Base-by-base conservation (phyloP, 2,797 vertebrate genomes). In the Enteromius afrohamiltoni region DNA sequence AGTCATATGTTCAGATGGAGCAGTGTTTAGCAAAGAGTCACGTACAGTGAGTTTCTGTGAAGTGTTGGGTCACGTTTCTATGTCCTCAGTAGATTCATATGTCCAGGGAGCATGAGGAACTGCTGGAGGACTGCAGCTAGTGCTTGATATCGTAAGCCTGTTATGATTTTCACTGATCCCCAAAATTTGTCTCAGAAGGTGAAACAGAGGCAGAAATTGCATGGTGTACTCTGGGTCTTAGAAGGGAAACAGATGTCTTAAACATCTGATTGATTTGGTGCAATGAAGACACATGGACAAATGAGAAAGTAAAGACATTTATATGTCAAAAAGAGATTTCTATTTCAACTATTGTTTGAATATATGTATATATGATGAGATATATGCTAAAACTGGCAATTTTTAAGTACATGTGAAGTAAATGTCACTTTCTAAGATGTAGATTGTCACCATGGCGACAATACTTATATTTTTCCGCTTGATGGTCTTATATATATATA, bases 141-240 rank as follows among this genome's bases (percentile, higher is more conserved):
- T 90, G 91, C 92, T 91, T 93, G 90, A 86, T 88, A 82, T 87
- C 87, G 92, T 91, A 82, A 86, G 64, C 60, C 58, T 78, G 53
- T 76, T 60, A 60, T 76, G 53, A 76, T 60, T 19, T 60, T 60
- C 31, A 76, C n/a, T 42, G 53, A 76, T 76, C 53, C 53, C 42
- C 4, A 60, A 37, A 76, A 76, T 60, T 1, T 42, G 34, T 42
- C 74, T 85, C 93, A 91, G 91, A 86, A 75, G 53, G 76, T 67
- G 47, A 64, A 78, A 76, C 53, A 40, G 7, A 26, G 79, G 85
- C 86, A 86, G 89, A 86, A 90, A 69, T 80, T 60, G 62, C 51
- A 40, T 51, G 53, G 51, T 58, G 31, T 76, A 6, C 31, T 58
- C 51, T 23, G 21, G 51, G 73, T 21, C 37, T 40, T 14, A 16